Evolutionary conservation across 2,888 invertebrate genomes (phyloP).

Genomic region (Augochlorella aurata): DNA sequence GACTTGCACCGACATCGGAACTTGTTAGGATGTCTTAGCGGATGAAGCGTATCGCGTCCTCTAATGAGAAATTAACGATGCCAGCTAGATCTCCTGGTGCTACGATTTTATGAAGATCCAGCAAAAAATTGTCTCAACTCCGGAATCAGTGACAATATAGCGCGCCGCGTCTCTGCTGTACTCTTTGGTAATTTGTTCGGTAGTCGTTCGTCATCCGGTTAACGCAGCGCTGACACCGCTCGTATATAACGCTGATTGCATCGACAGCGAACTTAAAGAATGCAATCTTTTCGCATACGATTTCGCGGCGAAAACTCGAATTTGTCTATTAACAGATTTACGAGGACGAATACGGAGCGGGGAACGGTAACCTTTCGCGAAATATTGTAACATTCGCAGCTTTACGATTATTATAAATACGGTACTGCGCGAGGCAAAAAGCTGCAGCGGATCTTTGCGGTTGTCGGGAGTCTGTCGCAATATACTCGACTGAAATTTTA

Average conservation of each 20-base stretch:
- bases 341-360: background rate
- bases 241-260: background rate
- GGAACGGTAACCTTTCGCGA: background rate
- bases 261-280: background rate
- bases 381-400: background rate
- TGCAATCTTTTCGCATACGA: background rate
- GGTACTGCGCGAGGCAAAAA: background rate
- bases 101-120: background rate
- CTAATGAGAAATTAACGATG: conserved; percentile 17
- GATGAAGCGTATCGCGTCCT: background rate
- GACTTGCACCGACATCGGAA: background rate
- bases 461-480: too few relatives aligned
- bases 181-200: background rate
- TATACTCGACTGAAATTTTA: too few relatives aligned
- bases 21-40: background rate
- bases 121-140: background rate
- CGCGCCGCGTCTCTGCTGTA: background rate
- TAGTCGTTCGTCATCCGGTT: background rate
- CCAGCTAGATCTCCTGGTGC: background rate
- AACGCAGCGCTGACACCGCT: background rate
- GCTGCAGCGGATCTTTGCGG: too few relatives aligned
- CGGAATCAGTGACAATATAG: background rate
- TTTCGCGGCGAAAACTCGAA: background rate
- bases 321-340: background rate
- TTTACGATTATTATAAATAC: background rate